phyloP scores from a whole-genome alignment of 2,113 vertebrate genomes.

The Nanorana parkeri region DNA sequence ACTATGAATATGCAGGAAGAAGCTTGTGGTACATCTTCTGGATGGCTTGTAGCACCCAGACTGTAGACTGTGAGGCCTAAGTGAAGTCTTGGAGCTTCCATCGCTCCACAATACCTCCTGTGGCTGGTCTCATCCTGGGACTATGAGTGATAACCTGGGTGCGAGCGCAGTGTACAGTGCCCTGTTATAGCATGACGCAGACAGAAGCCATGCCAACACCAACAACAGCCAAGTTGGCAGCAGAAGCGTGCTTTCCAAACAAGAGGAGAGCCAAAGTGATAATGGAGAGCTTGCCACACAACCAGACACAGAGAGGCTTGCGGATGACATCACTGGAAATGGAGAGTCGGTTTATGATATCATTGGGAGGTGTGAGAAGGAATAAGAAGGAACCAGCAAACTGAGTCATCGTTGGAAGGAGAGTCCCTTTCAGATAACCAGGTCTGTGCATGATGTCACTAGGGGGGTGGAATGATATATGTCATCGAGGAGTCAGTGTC shows the following conservation, averaged over 20 bases:
- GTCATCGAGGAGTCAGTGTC: no score
- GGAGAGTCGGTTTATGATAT: no score
- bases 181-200: background rate
- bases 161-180: background rate
- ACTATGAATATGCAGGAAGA: no score
- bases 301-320: background rate
- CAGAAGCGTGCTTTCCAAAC: background rate
- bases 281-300: background rate
- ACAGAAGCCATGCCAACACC: background rate
- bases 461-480: background rate
- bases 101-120: no score
- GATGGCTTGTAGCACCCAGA: no score
- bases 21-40: no score
- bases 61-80: no score
- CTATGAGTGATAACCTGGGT: no score
- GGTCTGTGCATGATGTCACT: background rate
- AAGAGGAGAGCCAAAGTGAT: background rate
- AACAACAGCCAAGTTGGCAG: background rate
- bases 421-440: background rate
- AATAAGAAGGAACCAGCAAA: no score
- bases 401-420: background rate
- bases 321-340: background rate
- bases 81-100: no score
- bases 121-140: no score
- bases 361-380: no score